Evolutionary conservation across 1,140 invertebrate species (phyloP).

Genomic region (Cydia strobilella): DNA sequence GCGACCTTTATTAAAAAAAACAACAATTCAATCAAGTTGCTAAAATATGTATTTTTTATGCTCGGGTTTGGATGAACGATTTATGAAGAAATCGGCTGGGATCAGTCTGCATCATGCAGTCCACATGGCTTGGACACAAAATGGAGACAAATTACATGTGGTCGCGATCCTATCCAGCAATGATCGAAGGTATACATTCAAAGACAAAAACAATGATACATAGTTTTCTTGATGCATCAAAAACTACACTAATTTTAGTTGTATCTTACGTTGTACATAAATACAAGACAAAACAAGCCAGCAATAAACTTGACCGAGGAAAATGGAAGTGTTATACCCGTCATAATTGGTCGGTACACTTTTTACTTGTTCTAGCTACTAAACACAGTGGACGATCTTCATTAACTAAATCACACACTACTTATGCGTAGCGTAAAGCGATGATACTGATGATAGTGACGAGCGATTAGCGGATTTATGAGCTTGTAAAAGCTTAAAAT

Average conservation of each 20-base stretch:
- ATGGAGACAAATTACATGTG: too few species aligned
- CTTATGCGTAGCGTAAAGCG: constrained; percentile 23
- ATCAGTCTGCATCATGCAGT: too few species aligned
- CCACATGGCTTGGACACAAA: too few species aligned
- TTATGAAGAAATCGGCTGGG: too few species aligned
- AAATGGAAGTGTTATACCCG: constrained; percentile 37
- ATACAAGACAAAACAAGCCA: not conserved
- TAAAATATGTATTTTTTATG: too few species aligned
- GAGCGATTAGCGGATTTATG: not conserved
- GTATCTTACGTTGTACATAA: not conserved
- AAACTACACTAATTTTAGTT: not conserved
- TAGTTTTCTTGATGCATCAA: not conserved
- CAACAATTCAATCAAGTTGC: too few species aligned
- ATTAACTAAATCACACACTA: constrained; percentile 57
- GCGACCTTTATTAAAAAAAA: too few species aligned
- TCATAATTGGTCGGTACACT: constrained; percentile 51
- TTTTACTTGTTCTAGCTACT: constrained; percentile 50
- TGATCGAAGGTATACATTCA: not conserved
- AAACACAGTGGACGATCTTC: constrained; percentile 56
- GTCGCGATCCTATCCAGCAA: too few species aligned
- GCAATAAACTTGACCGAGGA: not conserved
- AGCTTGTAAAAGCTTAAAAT: too few species aligned
- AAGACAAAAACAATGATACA: not conserved
- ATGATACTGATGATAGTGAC: not conserved
- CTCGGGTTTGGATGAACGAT: too few species aligned